These are phyloP conservation scores for Caenorhabditis japonica DNA, from an alignment of 2,888 invertebrate genomes.

Conservation along the genomic window DNA sequence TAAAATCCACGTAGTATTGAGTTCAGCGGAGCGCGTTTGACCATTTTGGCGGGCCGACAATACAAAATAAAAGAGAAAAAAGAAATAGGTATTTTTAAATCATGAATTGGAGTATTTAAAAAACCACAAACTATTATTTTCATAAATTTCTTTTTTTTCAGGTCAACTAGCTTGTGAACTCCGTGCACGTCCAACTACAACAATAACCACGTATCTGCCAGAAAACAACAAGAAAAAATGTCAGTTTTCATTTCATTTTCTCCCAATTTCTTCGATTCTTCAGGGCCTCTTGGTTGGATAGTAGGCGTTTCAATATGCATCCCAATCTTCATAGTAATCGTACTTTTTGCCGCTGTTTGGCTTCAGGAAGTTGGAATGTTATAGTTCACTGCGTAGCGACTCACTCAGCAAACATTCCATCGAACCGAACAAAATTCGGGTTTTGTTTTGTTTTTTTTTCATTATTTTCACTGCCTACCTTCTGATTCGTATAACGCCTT, in stretches of 20 bases:
- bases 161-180: slow-evolving; percentile 44
- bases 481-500: too few relatives aligned
- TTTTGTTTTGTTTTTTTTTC: neutral
- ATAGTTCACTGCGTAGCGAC: slow-evolving; percentile 2
- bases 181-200: slow-evolving; percentile 30
- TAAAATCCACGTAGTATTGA: too few relatives aligned
- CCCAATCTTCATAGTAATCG: slow-evolving; percentile 69
- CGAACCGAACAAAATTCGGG: neutral
- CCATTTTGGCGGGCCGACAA: too few relatives aligned
- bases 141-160: too few relatives aligned
- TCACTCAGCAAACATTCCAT: neutral
- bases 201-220: slow-evolving; percentile 51
- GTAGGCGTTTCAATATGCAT: slow-evolving; percentile 67
- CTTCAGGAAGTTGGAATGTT: slow-evolving; percentile 71
- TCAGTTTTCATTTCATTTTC: slow-evolving; percentile 9
- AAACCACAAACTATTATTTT: too few relatives aligned
- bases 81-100: too few relatives aligned
- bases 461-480: too few relatives aligned
- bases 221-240: slow-evolving; percentile 51
- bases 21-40: too few relatives aligned
- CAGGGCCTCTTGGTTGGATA: slow-evolving; percentile 69
- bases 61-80: too few relatives aligned
- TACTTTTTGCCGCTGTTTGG: slow-evolving; percentile 73
- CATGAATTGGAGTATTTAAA: too few relatives aligned
- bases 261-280: slow-evolving; percentile 37